Conservation (phyloP, 2,113 vertebrate genomes). For the Cranoglanis bouderius region DNA sequence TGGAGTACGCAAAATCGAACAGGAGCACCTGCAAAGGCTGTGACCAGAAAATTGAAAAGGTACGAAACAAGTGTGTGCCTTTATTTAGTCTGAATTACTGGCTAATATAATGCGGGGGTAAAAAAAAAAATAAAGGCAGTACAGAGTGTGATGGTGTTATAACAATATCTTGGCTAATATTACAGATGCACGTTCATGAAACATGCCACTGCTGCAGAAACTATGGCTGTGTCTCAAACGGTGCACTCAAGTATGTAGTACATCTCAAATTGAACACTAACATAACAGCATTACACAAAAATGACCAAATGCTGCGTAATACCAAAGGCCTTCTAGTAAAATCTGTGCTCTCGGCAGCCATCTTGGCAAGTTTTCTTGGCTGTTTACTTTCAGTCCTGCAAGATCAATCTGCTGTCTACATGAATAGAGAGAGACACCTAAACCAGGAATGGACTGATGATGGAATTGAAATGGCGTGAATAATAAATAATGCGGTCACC, state of each 20-base stretch:
- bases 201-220: not conserved
- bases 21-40: slow-evolving; percentile 97
- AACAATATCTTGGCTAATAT: not conserved
- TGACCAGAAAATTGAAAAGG: slow-evolving; percentile 95
- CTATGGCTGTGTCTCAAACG: not conserved
- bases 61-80: slow-evolving; percentile 49
- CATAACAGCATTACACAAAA: not conserved
- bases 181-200: not conserved
- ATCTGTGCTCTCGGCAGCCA: too few relatives aligned
- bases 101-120: not conserved
- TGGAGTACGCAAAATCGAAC: slow-evolving; percentile 96
- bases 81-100: not conserved
- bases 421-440: too few relatives aligned
- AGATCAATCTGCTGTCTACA: too few relatives aligned
- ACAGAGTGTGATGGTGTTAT: not conserved
- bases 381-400: too few relatives aligned
- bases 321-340: too few relatives aligned
- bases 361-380: too few relatives aligned
- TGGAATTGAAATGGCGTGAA: too few relatives aligned
- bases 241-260: not conserved
- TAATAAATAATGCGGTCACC: too few relatives aligned
- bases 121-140: not conserved
- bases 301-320: not conserved
- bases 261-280: not conserved
- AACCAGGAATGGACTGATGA: too few relatives aligned